These are phyloP conservation scores for Malaclemys terrapin DNA, from an alignment of 2,113 vertebrate species.

Conservation along the genomic window DNA sequence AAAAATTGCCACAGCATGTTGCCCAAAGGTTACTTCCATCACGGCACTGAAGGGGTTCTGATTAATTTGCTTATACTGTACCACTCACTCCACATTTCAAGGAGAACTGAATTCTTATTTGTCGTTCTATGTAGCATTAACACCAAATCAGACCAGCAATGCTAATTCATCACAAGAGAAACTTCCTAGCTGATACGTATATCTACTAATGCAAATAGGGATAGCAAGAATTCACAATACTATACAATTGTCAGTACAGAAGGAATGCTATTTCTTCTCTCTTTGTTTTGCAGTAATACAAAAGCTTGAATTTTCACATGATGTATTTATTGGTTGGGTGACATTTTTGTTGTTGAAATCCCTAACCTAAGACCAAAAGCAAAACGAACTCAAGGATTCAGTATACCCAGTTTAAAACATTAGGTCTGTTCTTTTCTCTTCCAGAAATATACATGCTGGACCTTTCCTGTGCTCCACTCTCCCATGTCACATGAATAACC, in stretches of 20 bases:
- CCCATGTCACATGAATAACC: fast-evolving
- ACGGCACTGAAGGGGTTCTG: constrained; percentile 7
- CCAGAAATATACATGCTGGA: not conserved
- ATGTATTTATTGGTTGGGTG: not conserved
- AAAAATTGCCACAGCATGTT: constrained; percentile 31
- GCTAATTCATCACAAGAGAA: constrained; percentile 42
- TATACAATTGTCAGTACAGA: constrained; percentile 22
- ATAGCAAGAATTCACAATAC: constrained; percentile 19
- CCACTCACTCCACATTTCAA: constrained; percentile 45
- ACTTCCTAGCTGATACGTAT: not conserved
- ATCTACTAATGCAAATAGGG: constrained; percentile 9
- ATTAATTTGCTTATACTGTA: constrained; percentile 34
- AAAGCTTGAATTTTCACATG: constrained; percentile 27
- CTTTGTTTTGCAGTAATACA: not conserved
- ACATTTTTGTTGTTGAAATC: not conserved
- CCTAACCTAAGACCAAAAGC: not conserved
- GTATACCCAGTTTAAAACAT: not conserved
- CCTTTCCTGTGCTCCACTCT: not conserved
- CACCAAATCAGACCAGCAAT: constrained; percentile 43
- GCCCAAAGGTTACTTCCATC: constrained; percentile 10
- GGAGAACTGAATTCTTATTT: not conserved
- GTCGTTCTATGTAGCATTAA: constrained; percentile 33
- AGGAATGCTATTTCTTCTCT: constrained; percentile 19
- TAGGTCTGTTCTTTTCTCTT: not conserved
- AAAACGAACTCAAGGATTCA: not conserved